Conservation (phyloP, 1,140 invertebrate genomes). For the Drosophila prosaltans region DNA sequence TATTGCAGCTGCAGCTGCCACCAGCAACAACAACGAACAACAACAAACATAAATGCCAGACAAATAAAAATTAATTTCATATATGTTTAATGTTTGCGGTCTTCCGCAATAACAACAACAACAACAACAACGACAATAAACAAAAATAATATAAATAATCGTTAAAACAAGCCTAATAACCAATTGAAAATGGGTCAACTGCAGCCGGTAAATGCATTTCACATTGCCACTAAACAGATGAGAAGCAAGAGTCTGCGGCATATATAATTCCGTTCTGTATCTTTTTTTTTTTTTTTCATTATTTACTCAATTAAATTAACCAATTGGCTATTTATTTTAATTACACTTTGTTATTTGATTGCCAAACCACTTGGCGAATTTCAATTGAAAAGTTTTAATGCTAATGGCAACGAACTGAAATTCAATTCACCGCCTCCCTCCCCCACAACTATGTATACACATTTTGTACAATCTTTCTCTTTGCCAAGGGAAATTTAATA, state of each 20-base stretch:
- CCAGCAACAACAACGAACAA: no score
- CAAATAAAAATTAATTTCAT: conserved; percentile 8
- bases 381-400: conserved; percentile 11
- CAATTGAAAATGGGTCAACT: not conserved
- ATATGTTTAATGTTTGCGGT: conserved; percentile 7
- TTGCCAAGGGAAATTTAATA: no score
- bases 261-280: conserved; percentile 9
- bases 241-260: not conserved
- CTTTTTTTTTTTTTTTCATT: conserved; percentile 20
- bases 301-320: conserved; percentile 36
- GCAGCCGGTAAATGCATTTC: not conserved
- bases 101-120: not conserved
- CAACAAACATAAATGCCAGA: not conserved
- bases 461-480: no score
- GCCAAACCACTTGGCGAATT: conserved; percentile 16
- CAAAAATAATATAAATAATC: conserved; percentile 5
- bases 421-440: not conserved
- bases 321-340: conserved; percentile 35
- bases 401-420: not conserved
- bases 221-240: not conserved
- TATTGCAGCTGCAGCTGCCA: conserved; percentile 26
- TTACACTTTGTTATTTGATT: conserved; percentile 48
- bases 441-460: not conserved
- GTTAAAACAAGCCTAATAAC: not conserved
- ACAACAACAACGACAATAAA: not conserved